Evolutionary conservation across 2,888 invertebrate species (phyloP).

Genomic region (Phengaris arion): DNA sequence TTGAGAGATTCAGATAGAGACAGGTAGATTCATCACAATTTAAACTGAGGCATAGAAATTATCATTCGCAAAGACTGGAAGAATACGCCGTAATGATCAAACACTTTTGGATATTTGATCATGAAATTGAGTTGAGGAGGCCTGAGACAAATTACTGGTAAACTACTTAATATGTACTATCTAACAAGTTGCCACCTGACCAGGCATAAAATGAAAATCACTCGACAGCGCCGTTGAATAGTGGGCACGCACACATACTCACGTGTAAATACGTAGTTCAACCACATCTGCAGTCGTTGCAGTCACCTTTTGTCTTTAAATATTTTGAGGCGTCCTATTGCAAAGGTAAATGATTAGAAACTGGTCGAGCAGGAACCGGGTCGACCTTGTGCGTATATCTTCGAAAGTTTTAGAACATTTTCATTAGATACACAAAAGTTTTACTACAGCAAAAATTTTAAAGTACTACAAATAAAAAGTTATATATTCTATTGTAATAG

Average conservation of each 20-base stretch:
- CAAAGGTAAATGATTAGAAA: no score
- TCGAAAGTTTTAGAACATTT: background rate
- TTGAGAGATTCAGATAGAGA: constrained; percentile 19
- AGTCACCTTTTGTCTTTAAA: no score
- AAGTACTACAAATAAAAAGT: background rate
- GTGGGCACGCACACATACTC: no score
- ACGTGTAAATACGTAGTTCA: no score
- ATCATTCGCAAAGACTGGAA: constrained; percentile 8
- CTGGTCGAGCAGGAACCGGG: no score
- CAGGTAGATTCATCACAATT: background rate
- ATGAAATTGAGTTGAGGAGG: background rate
- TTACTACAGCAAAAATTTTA: no score
- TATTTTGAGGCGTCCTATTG: no score
- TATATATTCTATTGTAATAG: background rate
- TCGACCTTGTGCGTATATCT: background rate
- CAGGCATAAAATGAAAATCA: no score
- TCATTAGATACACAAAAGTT: background rate
- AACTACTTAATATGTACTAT: no score
- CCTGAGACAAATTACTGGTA: background rate
- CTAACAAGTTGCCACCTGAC: no score
- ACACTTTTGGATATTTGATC: constrained; percentile 20
- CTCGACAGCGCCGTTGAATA: no score
- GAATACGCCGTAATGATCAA: constrained; percentile 15
- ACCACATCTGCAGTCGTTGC: no score
- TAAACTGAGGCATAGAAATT: constrained; percentile 17